These are phyloP conservation scores for Montipora efflorescens DNA, from an alignment of 64 coral and sea anemone species.

Conservation along the genomic window DNA sequence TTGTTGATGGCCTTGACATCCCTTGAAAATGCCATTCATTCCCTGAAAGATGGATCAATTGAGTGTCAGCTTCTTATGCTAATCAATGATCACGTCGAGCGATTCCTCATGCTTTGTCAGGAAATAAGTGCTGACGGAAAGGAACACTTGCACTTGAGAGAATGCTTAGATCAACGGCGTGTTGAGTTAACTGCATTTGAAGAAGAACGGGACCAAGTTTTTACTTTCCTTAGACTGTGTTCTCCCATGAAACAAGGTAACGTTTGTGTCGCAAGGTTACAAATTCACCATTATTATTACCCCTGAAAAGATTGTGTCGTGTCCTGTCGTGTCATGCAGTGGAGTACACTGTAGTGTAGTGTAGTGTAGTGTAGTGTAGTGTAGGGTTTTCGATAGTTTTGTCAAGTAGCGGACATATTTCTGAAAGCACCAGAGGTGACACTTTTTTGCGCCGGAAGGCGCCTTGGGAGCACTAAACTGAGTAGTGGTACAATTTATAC, in stretches of 20 bases:
- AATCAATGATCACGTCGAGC: conserved; percentile 6
- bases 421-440: too few relatives aligned
- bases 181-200: background rate
- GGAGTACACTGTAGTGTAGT: too few relatives aligned
- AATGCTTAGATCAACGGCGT: background rate
- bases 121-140: background rate
- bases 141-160: background rate
- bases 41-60: conserved; percentile 38
- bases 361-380: too few relatives aligned
- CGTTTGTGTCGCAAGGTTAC: background rate
- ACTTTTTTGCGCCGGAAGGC: too few relatives aligned
- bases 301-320: too few relatives aligned
- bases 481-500: too few relatives aligned
- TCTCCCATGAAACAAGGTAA: conserved; percentile 1
- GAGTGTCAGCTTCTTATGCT: conserved; percentile 30
- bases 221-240: conserved; percentile 5
- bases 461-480: too few relatives aligned
- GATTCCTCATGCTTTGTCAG: conserved; percentile 26
- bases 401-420: too few relatives aligned
- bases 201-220: background rate
- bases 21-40: conserved; percentile 12
- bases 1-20: conserved; percentile 38
- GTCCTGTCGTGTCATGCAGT: too few relatives aligned
- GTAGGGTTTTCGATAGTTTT: too few relatives aligned
- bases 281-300: too few relatives aligned